Conservation (phyloP, 1,140 invertebrate genomes). For the Idris sp. region DNA sequence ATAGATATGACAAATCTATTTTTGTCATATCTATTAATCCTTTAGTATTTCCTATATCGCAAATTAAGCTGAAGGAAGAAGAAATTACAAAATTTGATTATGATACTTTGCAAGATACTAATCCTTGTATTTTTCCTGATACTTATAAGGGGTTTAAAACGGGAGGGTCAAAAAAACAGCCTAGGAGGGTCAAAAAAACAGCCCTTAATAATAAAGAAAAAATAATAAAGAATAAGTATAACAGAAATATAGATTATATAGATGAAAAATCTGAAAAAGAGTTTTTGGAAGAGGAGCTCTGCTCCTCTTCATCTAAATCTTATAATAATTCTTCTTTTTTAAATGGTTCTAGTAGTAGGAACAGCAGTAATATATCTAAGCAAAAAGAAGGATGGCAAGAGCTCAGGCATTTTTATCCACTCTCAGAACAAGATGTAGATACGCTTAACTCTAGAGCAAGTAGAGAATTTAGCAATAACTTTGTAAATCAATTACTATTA, state of each 20-base stretch:
- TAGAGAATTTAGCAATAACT: conserved; percentile 1
- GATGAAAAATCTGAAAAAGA: conserved; percentile 1
- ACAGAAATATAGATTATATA: no score
- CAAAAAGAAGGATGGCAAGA: neutral
- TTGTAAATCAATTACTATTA: no score
- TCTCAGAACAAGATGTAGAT: neutral
- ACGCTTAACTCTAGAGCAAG: conserved; percentile 1
- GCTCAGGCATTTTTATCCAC: no score
- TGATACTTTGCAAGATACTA: neutral
- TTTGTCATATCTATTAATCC: conserved; percentile 13
- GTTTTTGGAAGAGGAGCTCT: neutral
- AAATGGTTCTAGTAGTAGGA: no score
- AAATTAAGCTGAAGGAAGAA: neutral
- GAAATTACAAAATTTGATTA: neutral
- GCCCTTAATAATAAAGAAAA: conserved; percentile 8
- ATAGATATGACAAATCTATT: conserved; percentile 16
- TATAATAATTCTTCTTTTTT: conserved; percentile 1
- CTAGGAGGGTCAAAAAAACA: conserved; percentile 2
- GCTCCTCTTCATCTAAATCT: conserved; percentile 5
- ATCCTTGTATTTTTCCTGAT: conserved; percentile 1
- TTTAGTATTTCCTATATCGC: conserved; percentile 9
- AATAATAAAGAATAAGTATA: conserved; percentile 4
- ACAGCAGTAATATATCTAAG: no score
- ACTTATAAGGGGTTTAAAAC: conserved; percentile 4
- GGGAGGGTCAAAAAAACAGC: conserved; percentile 2